Evolutionary conservation across 2,888 invertebrate genomes (phyloP), one percentile per base, ranked within the genome.

Genomic region (Therioaphis trifolii): DNA sequence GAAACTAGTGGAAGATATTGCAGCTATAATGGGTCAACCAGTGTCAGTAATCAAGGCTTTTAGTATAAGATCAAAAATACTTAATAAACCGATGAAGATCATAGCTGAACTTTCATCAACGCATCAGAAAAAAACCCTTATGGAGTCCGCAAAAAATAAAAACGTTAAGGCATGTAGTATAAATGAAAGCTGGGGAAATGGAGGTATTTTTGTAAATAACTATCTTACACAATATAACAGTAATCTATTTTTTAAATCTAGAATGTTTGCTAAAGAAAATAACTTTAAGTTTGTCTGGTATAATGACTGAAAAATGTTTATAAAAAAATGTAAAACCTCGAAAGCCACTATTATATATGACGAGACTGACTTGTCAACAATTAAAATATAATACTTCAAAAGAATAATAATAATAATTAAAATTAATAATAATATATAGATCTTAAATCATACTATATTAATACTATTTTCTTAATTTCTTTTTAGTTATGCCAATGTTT

Each of bases 211-310:
- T 11, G n/a, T 63, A 35, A 63, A 63, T 35, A 63, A 63, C 11
- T 63, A 63, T 63, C 63, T 68, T 40, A 21, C 43, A 43, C 43
- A 68, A 21, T 43, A 21, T 43, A 43, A 68, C 43, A 29, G 58
- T 35, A 21, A 58, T n/a, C 40, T 74, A 58, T 74, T 58, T 21
- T 74, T 21, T 40, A 55, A 74, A 21, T n/a, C 55, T 35, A 74
- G 40, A 21, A 58, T 35, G n/a, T 74, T 74, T 74, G 40, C 55
- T 7, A 55, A 58, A 58, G 43, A 43, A 15, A 43, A 68, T 7
- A 43, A 43, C 14, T 68, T 68, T 15, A 68, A 43, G 14, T 43
- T 21, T 43, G 40, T 24, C 9, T 68, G 43, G 68, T 68, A 15
- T 68, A 43, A 21, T 43, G 15, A 68, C 43, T 68, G 68, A 43